Base-by-base conservation (phyloP, 2,113 vertebrate species). In the Hemicordylus capensis region DNA sequence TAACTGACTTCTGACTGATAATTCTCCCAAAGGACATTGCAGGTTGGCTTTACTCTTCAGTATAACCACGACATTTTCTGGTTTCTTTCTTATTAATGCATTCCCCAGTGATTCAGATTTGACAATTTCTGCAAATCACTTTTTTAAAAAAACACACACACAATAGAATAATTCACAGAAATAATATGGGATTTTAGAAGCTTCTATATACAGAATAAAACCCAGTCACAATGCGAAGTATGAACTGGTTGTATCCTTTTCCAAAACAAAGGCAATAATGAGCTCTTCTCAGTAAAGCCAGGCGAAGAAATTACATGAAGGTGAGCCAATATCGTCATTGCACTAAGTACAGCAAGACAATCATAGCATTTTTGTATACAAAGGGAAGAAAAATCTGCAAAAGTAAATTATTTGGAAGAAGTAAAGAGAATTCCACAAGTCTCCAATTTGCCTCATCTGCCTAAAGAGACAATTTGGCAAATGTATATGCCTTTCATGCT, bases 321-420 rank as follows among this genome's bases (percentile, higher is more conserved):
- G 59, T 83, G 67, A 81, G 83, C 69, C 89, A 78, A 10, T 81
- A 88, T 59, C 88, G 93, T 92, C 91, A 88, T 83, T 84, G 79
- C 80, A 85, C 51, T 1, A 3, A 20, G 42, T 26, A 83, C 4
- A 28, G 88, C 80, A 93, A 87, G 84, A 93, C 72, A 92, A 88
- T 66, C 82, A 85, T 2, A 44, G 6, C 51, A 15, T 39, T 22
- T 26, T 24, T 28, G 22, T 1, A 44, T 3, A 85, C 42, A 92
- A 85, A 92, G 42, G 81, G 89, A 76, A 34, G n/a, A 80, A 92
- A 93, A 88, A 90, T 77, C 92, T 75, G 63, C 79, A 77, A 85
- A 93, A 92, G 88, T 39, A 88, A 94, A 92, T 89, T 94, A 90
- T 91, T 91, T 85, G 85, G 87, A 93, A 90, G 85, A 94, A 0